Percentiles rank a stretch among this genome's conserved stretches.
These are phyloP conservation scores for Tragelaphus buxtoni DNA, from an alignment of 2,113 vertebrate genomes.

Conservation along the genomic window DNA sequence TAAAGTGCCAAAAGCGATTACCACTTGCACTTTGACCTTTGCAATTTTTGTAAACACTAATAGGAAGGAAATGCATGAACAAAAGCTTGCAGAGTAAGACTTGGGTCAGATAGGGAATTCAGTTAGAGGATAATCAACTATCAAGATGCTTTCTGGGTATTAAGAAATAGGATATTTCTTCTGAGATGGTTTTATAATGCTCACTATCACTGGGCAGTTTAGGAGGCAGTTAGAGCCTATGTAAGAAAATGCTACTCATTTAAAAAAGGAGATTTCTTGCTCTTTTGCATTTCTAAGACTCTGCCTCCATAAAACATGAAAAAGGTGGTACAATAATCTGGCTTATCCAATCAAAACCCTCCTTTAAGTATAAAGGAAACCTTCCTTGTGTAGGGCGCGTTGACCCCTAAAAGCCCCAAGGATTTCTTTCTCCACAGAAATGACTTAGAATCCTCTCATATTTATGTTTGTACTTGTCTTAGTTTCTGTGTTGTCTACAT, in stretches of 20 bases:
- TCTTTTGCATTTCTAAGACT: constrained; percentile 8
- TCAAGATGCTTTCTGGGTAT: constrained; percentile 4
- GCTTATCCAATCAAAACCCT: not conserved
- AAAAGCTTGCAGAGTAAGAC: constrained; percentile 49
- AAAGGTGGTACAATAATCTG: not conserved
- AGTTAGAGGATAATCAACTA: not conserved
- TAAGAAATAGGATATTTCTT: not conserved
- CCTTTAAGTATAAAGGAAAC: not conserved
- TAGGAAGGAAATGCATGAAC: constrained; percentile 38
- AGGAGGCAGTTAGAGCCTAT: not conserved
- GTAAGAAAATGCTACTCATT: not conserved
- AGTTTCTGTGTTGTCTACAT: constrained; percentile 75
- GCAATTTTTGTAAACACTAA: constrained; percentile 53
- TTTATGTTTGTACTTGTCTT: constrained; percentile 74
- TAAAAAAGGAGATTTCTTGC: not conserved
- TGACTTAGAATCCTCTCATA: constrained; percentile 49
- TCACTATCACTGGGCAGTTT: not conserved
- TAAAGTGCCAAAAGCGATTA: constrained; percentile 62
- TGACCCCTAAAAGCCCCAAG: not conserved
- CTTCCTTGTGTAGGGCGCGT: not conserved
- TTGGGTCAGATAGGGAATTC: constrained; percentile 28
- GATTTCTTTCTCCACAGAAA: not conserved
- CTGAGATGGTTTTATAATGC: not conserved
- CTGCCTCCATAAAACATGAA: not conserved
- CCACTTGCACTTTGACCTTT: constrained; percentile 45